Evolutionary conservation across 1,140 invertebrate species (phyloP).

Genomic region (Eufriesea mexicana): DNA sequence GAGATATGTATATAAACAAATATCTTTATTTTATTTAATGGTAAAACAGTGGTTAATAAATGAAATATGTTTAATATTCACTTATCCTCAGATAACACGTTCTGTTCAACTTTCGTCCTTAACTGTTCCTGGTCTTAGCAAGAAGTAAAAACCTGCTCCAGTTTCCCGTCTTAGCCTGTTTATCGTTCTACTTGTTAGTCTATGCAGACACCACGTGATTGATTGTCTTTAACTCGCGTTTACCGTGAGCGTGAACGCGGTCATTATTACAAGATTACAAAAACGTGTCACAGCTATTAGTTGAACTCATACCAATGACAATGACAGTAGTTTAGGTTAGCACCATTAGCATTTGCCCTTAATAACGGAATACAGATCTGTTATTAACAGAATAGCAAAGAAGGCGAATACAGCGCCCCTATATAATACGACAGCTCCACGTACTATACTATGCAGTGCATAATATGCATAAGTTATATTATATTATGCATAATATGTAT

Average conservation of each 20-base stretch:
- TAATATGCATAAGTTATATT: too few relatives aligned
- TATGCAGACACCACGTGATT: background rate
- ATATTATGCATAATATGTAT: too few relatives aligned
- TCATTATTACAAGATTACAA: background rate
- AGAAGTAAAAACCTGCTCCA: background rate
- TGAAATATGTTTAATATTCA: background rate
- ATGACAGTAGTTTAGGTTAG: background rate
- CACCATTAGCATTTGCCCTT: background rate
- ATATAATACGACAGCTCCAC: too few relatives aligned
- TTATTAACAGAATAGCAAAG: too few relatives aligned
- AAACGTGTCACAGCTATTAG: background rate
- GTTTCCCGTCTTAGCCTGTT: background rate
- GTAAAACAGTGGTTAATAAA: background rate
- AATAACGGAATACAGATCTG: too few relatives aligned
- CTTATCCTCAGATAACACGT: background rate
- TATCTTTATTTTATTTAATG: background rate
- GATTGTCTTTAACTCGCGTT: background rate
- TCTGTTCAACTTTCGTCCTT: background rate
- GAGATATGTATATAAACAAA: background rate
- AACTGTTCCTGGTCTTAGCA: background rate
- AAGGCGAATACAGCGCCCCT: too few relatives aligned
- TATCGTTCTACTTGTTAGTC: background rate
- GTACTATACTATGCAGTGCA: too few relatives aligned
- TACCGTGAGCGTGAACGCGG: background rate
- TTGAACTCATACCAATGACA: background rate